Percentiles rank a stretch among this genome's conserved stretches.
Conservation (phyloP, 2,888 invertebrate species). For the Rhabditoides inermis region DNA sequence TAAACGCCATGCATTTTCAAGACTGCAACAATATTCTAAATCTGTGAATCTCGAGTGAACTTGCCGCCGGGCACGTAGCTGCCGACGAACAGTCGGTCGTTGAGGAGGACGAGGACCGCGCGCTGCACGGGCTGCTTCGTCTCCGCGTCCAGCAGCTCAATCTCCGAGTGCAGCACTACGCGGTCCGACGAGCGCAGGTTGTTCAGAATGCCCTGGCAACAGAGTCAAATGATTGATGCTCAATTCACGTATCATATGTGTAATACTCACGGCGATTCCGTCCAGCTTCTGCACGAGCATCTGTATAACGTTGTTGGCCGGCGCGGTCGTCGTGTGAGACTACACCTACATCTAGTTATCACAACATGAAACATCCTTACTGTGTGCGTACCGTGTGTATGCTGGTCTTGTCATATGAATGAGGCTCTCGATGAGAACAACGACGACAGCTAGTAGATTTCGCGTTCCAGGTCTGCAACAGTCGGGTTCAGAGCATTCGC, state of each 20-base stretch:
- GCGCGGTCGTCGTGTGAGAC: slow-evolving; percentile 26
- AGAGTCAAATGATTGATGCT: too few species aligned
- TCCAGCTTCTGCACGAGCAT: slow-evolving; percentile 47
- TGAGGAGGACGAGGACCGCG: slow-evolving; percentile 35
- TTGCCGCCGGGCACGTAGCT: slow-evolving; percentile 21
- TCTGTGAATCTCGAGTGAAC: slow-evolving; percentile 15
- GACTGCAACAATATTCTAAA: not conserved
- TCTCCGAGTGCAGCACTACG: slow-evolving; percentile 42
- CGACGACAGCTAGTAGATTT: slow-evolving; percentile 78
- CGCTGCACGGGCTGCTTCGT: slow-evolving; percentile 36
- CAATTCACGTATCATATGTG: too few species aligned
- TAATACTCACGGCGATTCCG: slow-evolving; percentile 46
- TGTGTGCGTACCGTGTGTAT: too few species aligned
- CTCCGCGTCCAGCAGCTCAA: slow-evolving; percentile 40
- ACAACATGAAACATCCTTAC: too few species aligned
- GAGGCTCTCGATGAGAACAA: slow-evolving; percentile 92
- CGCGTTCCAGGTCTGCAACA: slow-evolving; percentile 41
- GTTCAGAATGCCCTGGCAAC: slow-evolving; percentile 38
- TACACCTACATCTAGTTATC: too few species aligned
- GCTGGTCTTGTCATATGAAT: slow-evolving; percentile 64
- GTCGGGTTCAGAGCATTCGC: too few species aligned
- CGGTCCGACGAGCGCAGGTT: slow-evolving; percentile 38
- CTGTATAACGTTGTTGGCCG: slow-evolving; percentile 37
- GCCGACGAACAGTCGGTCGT: slow-evolving; percentile 42
- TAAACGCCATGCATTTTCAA: not conserved